Evolutionary conservation across 2,888 invertebrate species (phyloP).

Genomic region (Nemurella pictetii): DNA sequence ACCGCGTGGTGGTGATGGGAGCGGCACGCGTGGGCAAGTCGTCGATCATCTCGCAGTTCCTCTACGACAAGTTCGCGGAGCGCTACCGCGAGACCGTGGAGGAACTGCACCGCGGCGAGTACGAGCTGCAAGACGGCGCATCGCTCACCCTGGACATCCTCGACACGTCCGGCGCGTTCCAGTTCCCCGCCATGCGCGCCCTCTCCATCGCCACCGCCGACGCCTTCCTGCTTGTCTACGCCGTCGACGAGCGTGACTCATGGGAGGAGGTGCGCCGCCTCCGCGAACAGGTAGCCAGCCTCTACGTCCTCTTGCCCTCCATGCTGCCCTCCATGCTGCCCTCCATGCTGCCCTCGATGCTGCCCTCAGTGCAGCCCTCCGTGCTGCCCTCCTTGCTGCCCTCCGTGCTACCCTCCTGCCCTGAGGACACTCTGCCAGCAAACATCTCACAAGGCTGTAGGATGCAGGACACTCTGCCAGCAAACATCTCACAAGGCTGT

Average conservation of each 20-base stretch:
- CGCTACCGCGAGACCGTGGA: constrained; percentile 66
- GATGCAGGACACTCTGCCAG: too few species aligned
- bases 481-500: too few species aligned
- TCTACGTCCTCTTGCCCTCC: too few species aligned
- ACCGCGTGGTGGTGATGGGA: constrained; percentile 53
- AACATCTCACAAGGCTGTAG: too few species aligned
- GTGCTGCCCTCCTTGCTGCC: not conserved
- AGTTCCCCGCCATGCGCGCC: constrained; percentile 63
- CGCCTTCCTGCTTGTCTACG: constrained; percentile 61
- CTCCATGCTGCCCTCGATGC: too few species aligned
- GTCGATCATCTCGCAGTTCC: constrained; percentile 62
- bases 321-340: too few species aligned
- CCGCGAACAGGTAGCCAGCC: constrained; percentile 45
- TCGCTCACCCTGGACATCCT: constrained; percentile 56
- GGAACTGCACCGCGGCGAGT: constrained; percentile 62
- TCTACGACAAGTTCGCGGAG: constrained; percentile 59
- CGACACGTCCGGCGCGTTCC: constrained; percentile 60
- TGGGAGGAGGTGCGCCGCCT: constrained; percentile 48
- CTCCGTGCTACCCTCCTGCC: too few species aligned
- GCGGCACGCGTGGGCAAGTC: constrained; percentile 63
- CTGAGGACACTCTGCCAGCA: too few species aligned
- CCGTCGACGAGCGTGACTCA: constrained; percentile 53
- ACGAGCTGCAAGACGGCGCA: constrained; percentile 50
- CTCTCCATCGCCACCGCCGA: constrained; percentile 60
- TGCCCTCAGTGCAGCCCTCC: too few species aligned